These are phyloP conservation scores for Saccostrea cuccullata DNA, from an alignment of 1,140 invertebrate species.

Conservation along the genomic window DNA sequence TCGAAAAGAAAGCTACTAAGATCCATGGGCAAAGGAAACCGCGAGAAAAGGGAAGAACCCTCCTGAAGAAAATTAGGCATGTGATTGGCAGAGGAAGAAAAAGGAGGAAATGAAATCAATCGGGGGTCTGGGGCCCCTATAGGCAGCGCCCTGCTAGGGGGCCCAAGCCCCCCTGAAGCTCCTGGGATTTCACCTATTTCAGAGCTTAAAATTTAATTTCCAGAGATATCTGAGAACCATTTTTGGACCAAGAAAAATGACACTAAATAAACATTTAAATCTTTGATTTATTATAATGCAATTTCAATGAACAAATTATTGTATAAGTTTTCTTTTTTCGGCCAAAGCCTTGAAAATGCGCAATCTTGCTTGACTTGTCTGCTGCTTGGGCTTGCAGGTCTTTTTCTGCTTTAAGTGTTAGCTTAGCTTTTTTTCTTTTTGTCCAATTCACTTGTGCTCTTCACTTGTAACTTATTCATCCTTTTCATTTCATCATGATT, in stretches of 20 bases:
- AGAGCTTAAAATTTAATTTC: too few relatives aligned
- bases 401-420: constrained; percentile 7
- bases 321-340: constrained; percentile 4
- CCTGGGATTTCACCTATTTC: too few relatives aligned
- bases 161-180: too few relatives aligned
- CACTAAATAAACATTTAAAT: constrained; percentile 11
- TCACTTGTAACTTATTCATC: background rate
- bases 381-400: background rate
- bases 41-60: too few relatives aligned
- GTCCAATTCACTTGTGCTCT: constrained; percentile 19
- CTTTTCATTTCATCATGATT: constrained; percentile 4
- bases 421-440: background rate
- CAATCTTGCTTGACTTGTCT: constrained; percentile 11
- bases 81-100: too few relatives aligned
- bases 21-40: too few relatives aligned
- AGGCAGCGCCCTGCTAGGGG: too few relatives aligned
- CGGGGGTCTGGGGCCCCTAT: too few relatives aligned
- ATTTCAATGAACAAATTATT: constrained; percentile 7
- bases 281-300: background rate
- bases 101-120: too few relatives aligned
- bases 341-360: background rate
- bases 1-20: too few relatives aligned
- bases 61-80: too few relatives aligned
- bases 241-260: background rate
- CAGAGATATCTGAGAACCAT: background rate